Evolutionary conservation across 1,140 invertebrate species (phyloP), one percentile per base, ranked within the genome.

Genomic region (Drosophila neocordata): DNA sequence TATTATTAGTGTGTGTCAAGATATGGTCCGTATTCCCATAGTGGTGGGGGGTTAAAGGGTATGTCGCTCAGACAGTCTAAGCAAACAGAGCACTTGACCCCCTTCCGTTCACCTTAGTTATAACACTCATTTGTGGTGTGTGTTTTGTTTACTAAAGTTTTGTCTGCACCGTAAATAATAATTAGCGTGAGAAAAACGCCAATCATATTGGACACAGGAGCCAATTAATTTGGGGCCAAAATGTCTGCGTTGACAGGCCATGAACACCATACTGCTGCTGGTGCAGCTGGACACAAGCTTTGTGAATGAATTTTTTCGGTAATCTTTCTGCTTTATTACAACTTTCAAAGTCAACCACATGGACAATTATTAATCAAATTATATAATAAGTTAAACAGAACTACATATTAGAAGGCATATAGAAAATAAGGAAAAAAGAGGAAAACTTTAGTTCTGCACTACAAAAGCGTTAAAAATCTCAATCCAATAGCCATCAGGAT

Each of bases 401-500:
- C 52, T 18, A 60, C 37, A 55, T 41, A 31, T 31, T 31, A 31
- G 27, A 20, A 48, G 18, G 41, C 52, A 56, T 48, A 56, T 48
- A 31, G 18, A 31, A 38, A 22, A 22, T 27, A 37, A 35, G 12
- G 22, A 8, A 92, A 91, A 95, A 66, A 95, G 3, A 20, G 41
- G 2, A 48, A 9, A 48, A 18, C 41, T 95, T 92, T 94, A 96
- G 77, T 64, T 70, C 5, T 95, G 96, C 89, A 95, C 92, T 11
- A 89, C 92, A 55, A 93, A 92, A 24, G 94, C 92, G 88, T 95
- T 97, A 63, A 99, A 95, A 66, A 99, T 98, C 93, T 99, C 98
- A 85, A 99, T 98, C 97, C 97, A 98, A 91, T 99, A 99, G 41
- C 97, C 97, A 93, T 99, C 98, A 0, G 98, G 98, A 92, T 99